These are phyloP conservation scores for Neoascia interrupta DNA, from an alignment of 2,888 invertebrate genomes.

Conservation along the genomic window DNA sequence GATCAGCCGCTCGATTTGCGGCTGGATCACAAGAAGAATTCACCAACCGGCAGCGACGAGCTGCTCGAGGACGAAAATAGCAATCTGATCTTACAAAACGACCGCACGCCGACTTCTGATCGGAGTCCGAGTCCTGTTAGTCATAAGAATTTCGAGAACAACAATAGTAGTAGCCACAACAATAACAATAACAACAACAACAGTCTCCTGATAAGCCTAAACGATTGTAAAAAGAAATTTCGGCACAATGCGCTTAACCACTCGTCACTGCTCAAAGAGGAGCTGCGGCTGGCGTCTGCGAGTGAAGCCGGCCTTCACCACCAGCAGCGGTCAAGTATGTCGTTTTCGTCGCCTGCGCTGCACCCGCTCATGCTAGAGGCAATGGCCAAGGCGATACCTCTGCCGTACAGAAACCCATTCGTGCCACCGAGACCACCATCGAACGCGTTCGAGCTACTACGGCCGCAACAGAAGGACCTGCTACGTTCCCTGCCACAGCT, in stretches of 20 bases:
- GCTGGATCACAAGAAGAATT: slow-evolving; percentile 89
- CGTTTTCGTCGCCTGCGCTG: slow-evolving; percentile 80
- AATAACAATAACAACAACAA: slow-evolving; percentile 66
- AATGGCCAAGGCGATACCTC: slow-evolving; percentile 84
- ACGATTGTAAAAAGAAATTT: slow-evolving; percentile 66
- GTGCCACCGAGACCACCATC: slow-evolving; percentile 81
- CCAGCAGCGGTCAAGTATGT: slow-evolving; percentile 71
- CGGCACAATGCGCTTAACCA: slow-evolving; percentile 59
- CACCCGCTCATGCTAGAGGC: slow-evolving; percentile 87
- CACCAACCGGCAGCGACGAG: slow-evolving; percentile 71
- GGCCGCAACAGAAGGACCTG: slow-evolving; percentile 76
- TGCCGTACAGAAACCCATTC: slow-evolving; percentile 82
- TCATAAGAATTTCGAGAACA: slow-evolving; percentile 70
- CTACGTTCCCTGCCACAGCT: slow-evolving; percentile 63
- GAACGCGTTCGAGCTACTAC: slow-evolving; percentile 83
- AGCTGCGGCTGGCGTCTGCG: slow-evolving; percentile 58
- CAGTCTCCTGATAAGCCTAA: slow-evolving; percentile 51
- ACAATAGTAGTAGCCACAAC: slow-evolving; percentile 67
- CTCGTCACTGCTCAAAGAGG: slow-evolving; percentile 62
- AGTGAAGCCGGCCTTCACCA: slow-evolving; percentile 67
- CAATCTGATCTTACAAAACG: slow-evolving; percentile 83
- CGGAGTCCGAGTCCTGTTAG: slow-evolving; percentile 81
- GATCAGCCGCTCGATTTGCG: slow-evolving; percentile 94
- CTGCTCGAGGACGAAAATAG: slow-evolving; percentile 92
- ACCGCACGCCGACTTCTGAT: slow-evolving; percentile 64